phyloP scores from a whole-genome alignment of 2,113 vertebrate species.

The Callorhinus ursinus region DNA sequence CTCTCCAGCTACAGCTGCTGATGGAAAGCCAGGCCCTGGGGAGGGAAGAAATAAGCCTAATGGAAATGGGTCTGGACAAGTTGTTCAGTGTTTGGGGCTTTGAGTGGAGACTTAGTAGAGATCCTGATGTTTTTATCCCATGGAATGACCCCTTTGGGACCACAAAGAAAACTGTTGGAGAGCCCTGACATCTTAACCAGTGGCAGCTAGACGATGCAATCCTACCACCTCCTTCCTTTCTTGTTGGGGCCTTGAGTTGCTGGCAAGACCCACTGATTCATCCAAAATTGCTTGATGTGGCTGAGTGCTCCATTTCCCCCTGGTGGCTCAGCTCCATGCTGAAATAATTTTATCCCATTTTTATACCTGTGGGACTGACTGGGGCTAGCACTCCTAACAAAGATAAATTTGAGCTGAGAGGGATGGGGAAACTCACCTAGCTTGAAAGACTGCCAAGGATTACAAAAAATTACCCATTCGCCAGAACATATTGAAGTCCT shows the following conservation, averaged over 20 bases:
- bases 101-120: background rate
- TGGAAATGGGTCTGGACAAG: background rate
- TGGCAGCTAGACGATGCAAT: background rate
- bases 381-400: background rate
- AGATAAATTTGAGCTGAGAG: background rate
- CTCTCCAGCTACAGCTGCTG: background rate
- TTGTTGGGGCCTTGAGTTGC: background rate
- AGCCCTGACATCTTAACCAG: background rate
- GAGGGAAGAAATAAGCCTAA: background rate
- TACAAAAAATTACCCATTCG: background rate
- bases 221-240: background rate
- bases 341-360: background rate
- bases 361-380: background rate
- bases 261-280: background rate
- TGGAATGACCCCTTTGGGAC: background rate
- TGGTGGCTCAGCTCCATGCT: background rate
- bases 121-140: background rate
- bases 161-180: background rate
- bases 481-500: background rate
- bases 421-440: background rate
- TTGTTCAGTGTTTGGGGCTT: background rate
- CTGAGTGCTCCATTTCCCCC: background rate
- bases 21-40: background rate
- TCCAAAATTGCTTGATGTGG: background rate
- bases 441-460: conserved; percentile 1